Base-by-base conservation (phyloP, 2,888 invertebrate genomes). In the Tiliacea aurago region DNA sequence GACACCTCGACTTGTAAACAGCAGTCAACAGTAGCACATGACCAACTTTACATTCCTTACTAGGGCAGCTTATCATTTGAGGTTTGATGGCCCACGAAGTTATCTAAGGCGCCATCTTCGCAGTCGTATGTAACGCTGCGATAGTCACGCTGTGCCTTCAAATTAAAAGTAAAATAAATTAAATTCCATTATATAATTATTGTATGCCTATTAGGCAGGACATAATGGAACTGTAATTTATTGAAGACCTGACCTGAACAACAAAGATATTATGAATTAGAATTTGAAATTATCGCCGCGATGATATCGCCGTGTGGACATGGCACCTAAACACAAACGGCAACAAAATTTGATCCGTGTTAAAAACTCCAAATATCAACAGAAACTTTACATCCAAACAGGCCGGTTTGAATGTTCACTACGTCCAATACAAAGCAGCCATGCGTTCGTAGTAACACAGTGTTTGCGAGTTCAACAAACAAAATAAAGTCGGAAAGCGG, bases 381-480 rank as follows among this genome's bases (percentile, higher is more conserved):
- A 70, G n/a, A n/a, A 73, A 53, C 58, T 33, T 51, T 45, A 43
- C 65, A 78, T 80, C 5, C 53, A 69, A 73, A 83, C 64, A 68
- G 53, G 41, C 66, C 15, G 23, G 74, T 53, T 66, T 0, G 63
- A 67, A 67, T 78, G 67, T 74, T 67, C 61, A 53, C 55, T 59
- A 68, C 56, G 47, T 28, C 47, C 84, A 58, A 81, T 68, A 68
- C 28, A 58, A 43, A 9, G 51, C 66, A 47, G 59, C 23, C 66
- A 83, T 78, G 83, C 63, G 70, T 73, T 20, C 45, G 28, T 70
- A 72, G 84, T 51, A 74, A 83, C 67, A 65, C 61, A 49, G 33
- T 80, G 69, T 80, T 76, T 72, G 70, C 47, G 62, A 80, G 45
- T 75, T 65, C 70, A 66, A 63, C 81, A 80, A 84, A 81, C 66